Evolutionary conservation across 2,113 vertebrate species (phyloP), one percentile per base, ranked within the genome.

Genomic region (Sinosuthora webbiana): DNA sequence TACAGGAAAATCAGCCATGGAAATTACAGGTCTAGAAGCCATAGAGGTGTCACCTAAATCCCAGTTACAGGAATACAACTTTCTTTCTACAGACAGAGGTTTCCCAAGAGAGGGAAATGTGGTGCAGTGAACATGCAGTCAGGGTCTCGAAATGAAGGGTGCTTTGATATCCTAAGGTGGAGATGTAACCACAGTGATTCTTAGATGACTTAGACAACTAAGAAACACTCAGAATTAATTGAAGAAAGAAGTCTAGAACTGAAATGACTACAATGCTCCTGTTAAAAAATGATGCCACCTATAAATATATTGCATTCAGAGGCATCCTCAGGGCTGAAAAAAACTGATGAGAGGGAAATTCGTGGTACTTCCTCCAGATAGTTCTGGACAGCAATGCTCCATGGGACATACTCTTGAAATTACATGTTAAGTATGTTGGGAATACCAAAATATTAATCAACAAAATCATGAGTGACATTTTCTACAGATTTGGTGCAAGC

Each of bases 351-450:
- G 21, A 41, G 12, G 23, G 41, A 83, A 89, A 73, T 19, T 37
- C 0, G 0, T 22, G 10, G 77, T 44, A 70, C 5, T 65, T 87
- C 14, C 41, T 81, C 37, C 60, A 87, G 44, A 76, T 0, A 0
- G 44, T 52, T 39, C 13, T 52, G 41, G 49, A 81, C 7, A 45
- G 23, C 15, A 73, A 35, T n/a, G 25, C 13, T 87, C 21, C 23
- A 53, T 3, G 2, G 8, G 52, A 75, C 12, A 14, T 35, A 41
- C 5, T 56, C 33, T n/a, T 75, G 22, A 25, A 83, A 70, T 20
- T 20, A 22, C 30, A 42, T 1, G 0, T 22, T 47, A 76, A 47
- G 3, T 44, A 18, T 15, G 27, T 30, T 63, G 31, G 39, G 33
- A 71, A 71, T 63, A 30, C 25, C 30, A 60, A 87, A 81, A 87